phyloP scores from a whole-genome alignment of 2,797 vertebrate genomes.

The Fringilla coelebs region DNA sequence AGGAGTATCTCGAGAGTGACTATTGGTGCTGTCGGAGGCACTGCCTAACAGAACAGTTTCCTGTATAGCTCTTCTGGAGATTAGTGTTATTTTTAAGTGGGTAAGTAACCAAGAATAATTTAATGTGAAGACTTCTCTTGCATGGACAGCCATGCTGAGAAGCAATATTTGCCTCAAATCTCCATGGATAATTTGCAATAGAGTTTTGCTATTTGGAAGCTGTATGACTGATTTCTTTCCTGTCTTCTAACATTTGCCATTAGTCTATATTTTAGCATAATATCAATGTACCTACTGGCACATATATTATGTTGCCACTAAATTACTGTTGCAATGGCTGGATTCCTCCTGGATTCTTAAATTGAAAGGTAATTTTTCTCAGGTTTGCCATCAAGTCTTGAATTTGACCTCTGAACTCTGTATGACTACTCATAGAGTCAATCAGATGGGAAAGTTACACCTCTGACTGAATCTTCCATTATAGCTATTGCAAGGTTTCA shows the following conservation, averaged over 20 bases:
- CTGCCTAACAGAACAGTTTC: not conserved
- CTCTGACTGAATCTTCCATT: not conserved
- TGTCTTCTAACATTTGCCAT: not conserved
- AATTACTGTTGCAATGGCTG: not conserved
- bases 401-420: conserved; percentile 27
- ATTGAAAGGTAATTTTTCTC: conserved; percentile 7
- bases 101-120: not conserved
- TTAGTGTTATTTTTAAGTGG: not conserved
- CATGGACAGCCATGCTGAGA: not conserved
- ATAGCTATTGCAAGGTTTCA: not conserved
- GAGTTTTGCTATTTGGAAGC: not conserved
- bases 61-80: not conserved
- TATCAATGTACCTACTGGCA: not conserved
- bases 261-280: not conserved
- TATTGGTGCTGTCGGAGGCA: not conserved
- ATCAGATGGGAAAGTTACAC: not conserved
- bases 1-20: not conserved
- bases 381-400: not conserved
- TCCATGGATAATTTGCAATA: not conserved
- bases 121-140: not conserved
- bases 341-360: not conserved
- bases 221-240: not conserved
- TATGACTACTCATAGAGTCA: not conserved
- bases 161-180: not conserved
- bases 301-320: not conserved